A percentile compares a stretch with the other conserved stretches of the same genome.
These are phyloP conservation scores for Podarcis raffonei DNA, from an alignment of 2,113 vertebrate species.

Conservation along the genomic window DNA sequence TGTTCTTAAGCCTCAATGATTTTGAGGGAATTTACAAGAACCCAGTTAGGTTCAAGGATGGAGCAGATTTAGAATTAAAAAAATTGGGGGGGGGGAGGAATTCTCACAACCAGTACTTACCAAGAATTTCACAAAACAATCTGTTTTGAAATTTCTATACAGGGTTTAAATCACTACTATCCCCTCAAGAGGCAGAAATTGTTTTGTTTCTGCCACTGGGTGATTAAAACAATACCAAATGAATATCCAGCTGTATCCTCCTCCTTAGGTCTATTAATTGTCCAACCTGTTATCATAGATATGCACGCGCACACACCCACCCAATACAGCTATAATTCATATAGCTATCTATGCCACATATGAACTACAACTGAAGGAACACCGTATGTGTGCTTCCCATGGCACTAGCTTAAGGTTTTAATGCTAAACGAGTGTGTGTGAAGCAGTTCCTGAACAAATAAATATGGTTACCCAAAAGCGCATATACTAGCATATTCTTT, in stretches of 20 bases:
- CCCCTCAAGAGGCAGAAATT: no score
- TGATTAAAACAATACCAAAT: not conserved
- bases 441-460: not conserved
- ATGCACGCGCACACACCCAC: no score
- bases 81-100: not conserved
- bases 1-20: no score
- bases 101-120: not conserved
- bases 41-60: not conserved
- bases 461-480: not conserved
- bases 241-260: no score
- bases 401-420: not conserved
- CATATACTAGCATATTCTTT: no score
- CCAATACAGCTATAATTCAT: not conserved
- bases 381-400: not conserved
- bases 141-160: not conserved
- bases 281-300: not conserved
- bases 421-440: not conserved
- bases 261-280: no score
- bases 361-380: not conserved
- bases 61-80: not conserved
- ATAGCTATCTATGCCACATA: not conserved
- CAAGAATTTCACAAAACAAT: not conserved
- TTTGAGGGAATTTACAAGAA: not conserved
- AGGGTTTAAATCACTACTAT: not conserved
- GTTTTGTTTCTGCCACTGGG: no score